Conservation (phyloP, 1,140 invertebrate species). For the Drosophila repletoides region DNA sequence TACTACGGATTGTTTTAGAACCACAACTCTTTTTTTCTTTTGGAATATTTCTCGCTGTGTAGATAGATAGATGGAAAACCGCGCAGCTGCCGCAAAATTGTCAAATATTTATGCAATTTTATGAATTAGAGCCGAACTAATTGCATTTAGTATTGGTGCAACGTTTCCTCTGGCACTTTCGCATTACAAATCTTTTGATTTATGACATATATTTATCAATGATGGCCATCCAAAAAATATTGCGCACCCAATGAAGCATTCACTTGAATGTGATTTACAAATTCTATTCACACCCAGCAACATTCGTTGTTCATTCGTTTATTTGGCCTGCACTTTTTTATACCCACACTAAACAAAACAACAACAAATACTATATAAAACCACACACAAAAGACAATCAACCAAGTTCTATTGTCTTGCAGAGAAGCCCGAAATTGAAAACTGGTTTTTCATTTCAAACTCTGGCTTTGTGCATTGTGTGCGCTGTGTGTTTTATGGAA, state of each 20-base stretch:
- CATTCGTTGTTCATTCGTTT: neutral
- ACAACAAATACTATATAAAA: neutral
- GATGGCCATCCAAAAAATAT: constrained; percentile 25
- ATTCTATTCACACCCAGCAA: constrained; percentile 28
- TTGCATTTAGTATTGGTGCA: constrained; percentile 64
- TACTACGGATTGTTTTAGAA: too few species aligned
- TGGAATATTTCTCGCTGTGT: neutral
- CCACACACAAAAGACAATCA: constrained; percentile 47
- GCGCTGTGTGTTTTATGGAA: constrained; percentile 21
- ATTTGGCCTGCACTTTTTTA: constrained; percentile 2
- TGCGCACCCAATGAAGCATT: constrained; percentile 36
- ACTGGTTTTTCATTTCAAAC: constrained; percentile 26
- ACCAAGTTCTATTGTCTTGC: constrained; percentile 35
- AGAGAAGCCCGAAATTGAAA: constrained; percentile 11
- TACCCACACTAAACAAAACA: neutral
- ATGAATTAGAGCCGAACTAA: constrained; percentile 75
- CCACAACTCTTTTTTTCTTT: too few species aligned
- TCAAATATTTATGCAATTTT: constrained; percentile 49
- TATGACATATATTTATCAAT: constrained; percentile 61
- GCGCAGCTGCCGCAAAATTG: constrained; percentile 57
- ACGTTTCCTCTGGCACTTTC: constrained; percentile 38
- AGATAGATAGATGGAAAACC: neutral
- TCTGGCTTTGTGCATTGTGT: constrained; percentile 7
- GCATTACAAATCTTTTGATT: constrained; percentile 51
- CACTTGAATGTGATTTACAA: constrained; percentile 28